Conservation (phyloP, 2,113 vertebrate species). For the Nanorana parkeri region DNA sequence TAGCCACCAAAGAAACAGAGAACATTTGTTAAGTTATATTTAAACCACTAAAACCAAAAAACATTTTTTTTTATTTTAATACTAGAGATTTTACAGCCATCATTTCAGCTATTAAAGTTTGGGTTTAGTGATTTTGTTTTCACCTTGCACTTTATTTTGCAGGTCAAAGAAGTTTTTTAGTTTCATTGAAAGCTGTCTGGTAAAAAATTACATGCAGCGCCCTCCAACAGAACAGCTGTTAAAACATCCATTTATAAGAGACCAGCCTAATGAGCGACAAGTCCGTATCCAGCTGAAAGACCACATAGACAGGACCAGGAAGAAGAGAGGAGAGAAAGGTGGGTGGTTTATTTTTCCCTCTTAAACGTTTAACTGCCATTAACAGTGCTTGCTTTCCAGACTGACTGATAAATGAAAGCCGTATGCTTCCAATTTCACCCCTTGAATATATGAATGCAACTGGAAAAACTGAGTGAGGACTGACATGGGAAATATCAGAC, state of each 20-base stretch:
- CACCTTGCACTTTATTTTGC: neutral
- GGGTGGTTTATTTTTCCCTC: constrained; percentile 31
- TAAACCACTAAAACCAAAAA: too few species aligned
- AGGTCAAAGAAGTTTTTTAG: constrained; percentile 99
- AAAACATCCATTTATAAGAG: constrained; percentile 96
- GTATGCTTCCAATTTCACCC: too few species aligned
- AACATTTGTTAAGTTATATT: too few species aligned
- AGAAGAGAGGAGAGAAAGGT: constrained; percentile 99
- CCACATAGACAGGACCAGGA: constrained; percentile 97
- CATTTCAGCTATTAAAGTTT: neutral
- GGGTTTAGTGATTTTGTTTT: neutral
- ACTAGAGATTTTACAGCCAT: too few species aligned
- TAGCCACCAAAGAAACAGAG: too few species aligned
- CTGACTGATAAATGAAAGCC: neutral
- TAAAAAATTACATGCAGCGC: constrained; percentile 97
- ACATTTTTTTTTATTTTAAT: neutral
- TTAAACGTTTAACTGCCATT: neutral
- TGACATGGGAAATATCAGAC: too few species aligned
- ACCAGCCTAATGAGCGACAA: constrained; percentile 98
- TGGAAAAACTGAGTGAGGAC: too few species aligned
- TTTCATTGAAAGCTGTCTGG: constrained; percentile 97
- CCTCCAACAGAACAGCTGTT: constrained; percentile 95
- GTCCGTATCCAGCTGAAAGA: constrained; percentile 99
- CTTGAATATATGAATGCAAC: too few species aligned
- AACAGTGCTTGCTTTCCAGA: neutral